Base-by-base conservation (phyloP, 2,888 invertebrate species). In the Tetrapedia diversipes region DNA sequence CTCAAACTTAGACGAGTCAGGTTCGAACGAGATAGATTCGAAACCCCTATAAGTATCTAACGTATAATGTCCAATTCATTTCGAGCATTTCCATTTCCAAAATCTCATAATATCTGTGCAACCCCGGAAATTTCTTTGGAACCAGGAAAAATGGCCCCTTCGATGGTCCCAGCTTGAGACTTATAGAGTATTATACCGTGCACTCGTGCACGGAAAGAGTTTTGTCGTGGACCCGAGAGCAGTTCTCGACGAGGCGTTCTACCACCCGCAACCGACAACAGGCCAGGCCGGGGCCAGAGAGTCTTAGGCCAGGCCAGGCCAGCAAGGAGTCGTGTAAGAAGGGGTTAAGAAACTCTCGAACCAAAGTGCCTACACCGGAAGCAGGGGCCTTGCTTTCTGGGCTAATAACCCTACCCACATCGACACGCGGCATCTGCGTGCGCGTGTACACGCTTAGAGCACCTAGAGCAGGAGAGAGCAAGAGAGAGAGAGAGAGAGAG, bases 321-420 rank as follows among this genome's bases (percentile, higher is more conserved):
- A 77, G 80, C 83, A 77, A 73, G 80, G 80, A 89, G 84, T 83
- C 87, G 75, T 85, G 84, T 83, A 88, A 88, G 88, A 89, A 90
- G 89, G 91, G 91, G 91, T 91, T 91, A 91, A 91, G 91, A 91
- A 91, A 91, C 91, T 91, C 91, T 89, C 86, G 86, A 86, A 88
- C 88, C 86, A 83, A 88, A 90, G 89, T 90, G 88, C 88, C 89
- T 89, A 86, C 91, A 91, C 91, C 91, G 91, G 91, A 91, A 91
- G 90, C 87, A 88, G 89, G 90, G 91, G 90, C 91, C 91, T 91
- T 90, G 91, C 91, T 91, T 91, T 91, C 91, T 91, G 91, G 91
- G 91, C 91, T 91, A 91, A 91, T 91, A 91, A 91, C 91, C 91
- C 90, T 91, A 90, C 88, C 88, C 88, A 90, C 90, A 90, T 89